Base-by-base conservation (phyloP, 1,140 invertebrate genomes). In the Antheraea pernyi region DNA sequence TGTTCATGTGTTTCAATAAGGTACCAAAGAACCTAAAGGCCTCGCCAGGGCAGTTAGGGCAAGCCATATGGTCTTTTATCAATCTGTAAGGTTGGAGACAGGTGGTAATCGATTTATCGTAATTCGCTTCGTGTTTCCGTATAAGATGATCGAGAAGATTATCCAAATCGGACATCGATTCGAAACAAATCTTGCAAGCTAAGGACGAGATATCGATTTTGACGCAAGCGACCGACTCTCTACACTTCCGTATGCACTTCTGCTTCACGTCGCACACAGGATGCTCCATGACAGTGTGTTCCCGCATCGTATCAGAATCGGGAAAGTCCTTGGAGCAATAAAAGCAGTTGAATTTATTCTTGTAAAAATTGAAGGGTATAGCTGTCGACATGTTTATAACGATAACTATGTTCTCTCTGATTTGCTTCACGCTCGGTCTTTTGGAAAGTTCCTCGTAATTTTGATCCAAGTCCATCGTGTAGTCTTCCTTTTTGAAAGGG, bases 311-410 rank as follows among this genome's bases (percentile, higher is more conserved):
- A 67, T 91, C 87, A 0, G 88, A 89, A 74, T 91, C 88, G 0
- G 77, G 69, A 61, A 91, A 91, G 68, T 91, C 88, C 78, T 89
- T 87, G 2, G 86, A 89, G 61, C 89, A 91, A 68, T 89, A 91
- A 64, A 91, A 91, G 62, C 89, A 92, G 46, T 91, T 89, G 16
- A 89, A 91, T 69, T 89, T 92, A 66, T 91, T 92, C 62, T 91
- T 88, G 67, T 83, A 90, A 22, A 91, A 91, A 70, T 90, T 91
- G 70, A 91, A 91, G 11, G 89, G 89, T 75, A 91, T 80, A 0
- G 89, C 88, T 4, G 89, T 91, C 0, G 89, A 91, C 85, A 90
- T 90, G 18, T 88, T 90, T 10, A 91, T 85, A 0, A 90, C 82
- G 58, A 76, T 87, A 0, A 90, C 83, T 36, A 91, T 88, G 65